phyloP scores from a whole-genome alignment of 2,888 invertebrate species.

The Metopia argyrocephala region DNA sequence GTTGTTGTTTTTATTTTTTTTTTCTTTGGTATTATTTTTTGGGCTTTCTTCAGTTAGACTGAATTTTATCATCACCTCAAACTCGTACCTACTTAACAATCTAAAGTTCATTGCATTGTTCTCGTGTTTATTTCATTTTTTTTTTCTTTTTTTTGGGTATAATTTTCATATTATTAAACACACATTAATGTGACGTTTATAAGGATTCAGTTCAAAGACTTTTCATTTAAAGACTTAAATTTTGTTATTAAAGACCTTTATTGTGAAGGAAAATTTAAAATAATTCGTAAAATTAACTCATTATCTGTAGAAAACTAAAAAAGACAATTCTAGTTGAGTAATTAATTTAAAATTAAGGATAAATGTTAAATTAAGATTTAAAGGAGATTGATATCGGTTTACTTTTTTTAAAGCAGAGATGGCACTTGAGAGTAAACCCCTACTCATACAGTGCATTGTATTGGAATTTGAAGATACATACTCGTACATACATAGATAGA shows the following conservation, averaged over 20 bases:
- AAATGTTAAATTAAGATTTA: too few species aligned
- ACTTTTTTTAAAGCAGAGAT: too few species aligned
- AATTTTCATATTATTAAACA: slow-evolving; percentile 55
- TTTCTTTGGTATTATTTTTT: slow-evolving; percentile 38
- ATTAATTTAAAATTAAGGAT: too few species aligned
- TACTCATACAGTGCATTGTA: too few species aligned
- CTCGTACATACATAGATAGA: too few species aligned
- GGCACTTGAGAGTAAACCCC: too few species aligned
- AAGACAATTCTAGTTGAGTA: too few species aligned
- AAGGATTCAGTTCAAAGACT: slow-evolving; percentile 49
- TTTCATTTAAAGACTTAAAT: slow-evolving; percentile 26
- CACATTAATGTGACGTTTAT: slow-evolving; percentile 41
- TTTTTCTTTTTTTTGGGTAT: slow-evolving; percentile 36
- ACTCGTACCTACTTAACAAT: slow-evolving; percentile 18
- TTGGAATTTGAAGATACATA: too few species aligned
- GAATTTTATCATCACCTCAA: slow-evolving; percentile 19
- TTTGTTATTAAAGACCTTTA: not conserved
- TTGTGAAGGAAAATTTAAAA: not conserved
- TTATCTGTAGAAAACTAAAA: too few species aligned
- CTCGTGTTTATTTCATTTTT: not conserved
- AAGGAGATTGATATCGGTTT: too few species aligned
- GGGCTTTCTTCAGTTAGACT: slow-evolving; percentile 51
- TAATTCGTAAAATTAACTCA: too few species aligned
- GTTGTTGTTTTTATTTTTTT: slow-evolving; percentile 12
- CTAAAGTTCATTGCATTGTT: slow-evolving; percentile 59